phyloP scores from a whole-genome alignment of 2,888 invertebrate genomes.

The Ichneumoninae sp. region DNA sequence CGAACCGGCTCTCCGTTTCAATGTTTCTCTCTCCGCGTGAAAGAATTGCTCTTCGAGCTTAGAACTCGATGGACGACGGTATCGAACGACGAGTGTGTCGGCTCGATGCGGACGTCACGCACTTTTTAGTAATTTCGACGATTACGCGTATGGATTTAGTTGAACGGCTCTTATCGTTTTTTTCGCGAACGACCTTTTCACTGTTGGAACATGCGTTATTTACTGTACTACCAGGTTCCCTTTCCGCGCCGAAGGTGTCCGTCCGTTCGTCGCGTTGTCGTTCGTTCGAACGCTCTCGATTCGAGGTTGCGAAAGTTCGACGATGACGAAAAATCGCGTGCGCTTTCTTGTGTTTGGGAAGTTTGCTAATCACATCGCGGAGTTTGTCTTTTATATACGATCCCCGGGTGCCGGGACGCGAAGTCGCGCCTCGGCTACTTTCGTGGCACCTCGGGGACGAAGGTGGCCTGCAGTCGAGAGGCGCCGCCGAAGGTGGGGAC shows the following conservation, averaged over 20 bases:
- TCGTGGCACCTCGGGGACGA: constrained; percentile 65
- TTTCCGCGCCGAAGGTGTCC: no score
- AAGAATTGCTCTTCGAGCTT: neutral
- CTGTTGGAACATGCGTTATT: neutral
- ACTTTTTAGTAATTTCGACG: neutral
- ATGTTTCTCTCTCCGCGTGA: neutral
- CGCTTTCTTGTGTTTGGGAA: constrained; percentile 70
- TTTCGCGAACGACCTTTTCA: neutral
- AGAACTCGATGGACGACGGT: neutral
- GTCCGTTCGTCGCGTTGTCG: neutral
- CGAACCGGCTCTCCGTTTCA: neutral
- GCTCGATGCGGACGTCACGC: neutral
- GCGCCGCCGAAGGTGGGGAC: constrained; percentile 44
- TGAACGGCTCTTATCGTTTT: neutral
- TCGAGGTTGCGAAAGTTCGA: neutral
- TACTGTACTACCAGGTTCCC: neutral
- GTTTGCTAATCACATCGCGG: constrained; percentile 82
- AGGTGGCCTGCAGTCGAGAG: constrained; percentile 55
- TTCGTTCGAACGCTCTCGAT: neutral
- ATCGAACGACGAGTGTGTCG: neutral
- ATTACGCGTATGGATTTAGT: neutral
- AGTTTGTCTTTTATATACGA: constrained; percentile 82
- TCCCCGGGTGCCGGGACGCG: constrained; percentile 37
- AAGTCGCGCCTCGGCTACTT: constrained; percentile 57
- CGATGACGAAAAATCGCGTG: constrained; percentile 45